A percentile compares a stretch with the other conserved stretches of the same genome.
These are phyloP conservation scores for Drosophila pseudoananassae DNA, from an alignment of 1,140 invertebrate genomes.

Conservation along the genomic window DNA sequence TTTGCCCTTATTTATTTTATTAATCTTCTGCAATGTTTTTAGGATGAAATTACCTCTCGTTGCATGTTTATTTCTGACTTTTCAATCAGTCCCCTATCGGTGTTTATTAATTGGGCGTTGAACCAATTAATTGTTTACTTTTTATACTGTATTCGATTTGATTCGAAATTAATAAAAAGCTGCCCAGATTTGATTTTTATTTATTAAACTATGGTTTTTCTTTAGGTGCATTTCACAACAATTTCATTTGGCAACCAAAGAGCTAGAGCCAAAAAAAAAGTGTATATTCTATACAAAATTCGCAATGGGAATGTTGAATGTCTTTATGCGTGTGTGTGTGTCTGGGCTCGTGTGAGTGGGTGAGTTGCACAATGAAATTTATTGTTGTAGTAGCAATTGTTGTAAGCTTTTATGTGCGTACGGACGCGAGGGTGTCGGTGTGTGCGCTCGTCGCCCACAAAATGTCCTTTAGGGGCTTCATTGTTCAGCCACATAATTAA, in stretches of 20 bases:
- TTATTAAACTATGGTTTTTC: constrained; percentile 5
- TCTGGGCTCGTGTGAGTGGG: constrained; percentile 4
- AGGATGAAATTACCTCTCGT: neutral
- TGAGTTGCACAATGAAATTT: constrained; percentile 74
- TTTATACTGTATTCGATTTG: neutral
- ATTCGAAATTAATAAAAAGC: neutral
- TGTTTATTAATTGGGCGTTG: no score
- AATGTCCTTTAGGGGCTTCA: constrained; percentile 65
- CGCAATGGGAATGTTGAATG: constrained; percentile 48
- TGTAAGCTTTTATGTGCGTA: constrained; percentile 44
- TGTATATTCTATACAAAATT: constrained; percentile 42
- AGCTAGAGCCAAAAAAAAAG: constrained; percentile 33
- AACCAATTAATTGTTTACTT: neutral
- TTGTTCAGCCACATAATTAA: constrained; percentile 82
- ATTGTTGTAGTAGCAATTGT: constrained; percentile 73
- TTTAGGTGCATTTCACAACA: constrained; percentile 50
- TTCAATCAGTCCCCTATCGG: neutral
- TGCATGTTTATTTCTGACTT: neutral
- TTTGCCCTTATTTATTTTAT: constrained; percentile 15
- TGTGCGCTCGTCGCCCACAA: constrained; percentile 59
- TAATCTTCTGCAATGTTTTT: neutral
- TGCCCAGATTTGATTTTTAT: neutral
- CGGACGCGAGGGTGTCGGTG: constrained; percentile 12
- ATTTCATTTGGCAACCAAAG: constrained; percentile 61
- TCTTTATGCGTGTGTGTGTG: constrained; percentile 21